Conservation (phyloP, 1,140 invertebrate genomes). For the Laodelphax striatellus region DNA sequence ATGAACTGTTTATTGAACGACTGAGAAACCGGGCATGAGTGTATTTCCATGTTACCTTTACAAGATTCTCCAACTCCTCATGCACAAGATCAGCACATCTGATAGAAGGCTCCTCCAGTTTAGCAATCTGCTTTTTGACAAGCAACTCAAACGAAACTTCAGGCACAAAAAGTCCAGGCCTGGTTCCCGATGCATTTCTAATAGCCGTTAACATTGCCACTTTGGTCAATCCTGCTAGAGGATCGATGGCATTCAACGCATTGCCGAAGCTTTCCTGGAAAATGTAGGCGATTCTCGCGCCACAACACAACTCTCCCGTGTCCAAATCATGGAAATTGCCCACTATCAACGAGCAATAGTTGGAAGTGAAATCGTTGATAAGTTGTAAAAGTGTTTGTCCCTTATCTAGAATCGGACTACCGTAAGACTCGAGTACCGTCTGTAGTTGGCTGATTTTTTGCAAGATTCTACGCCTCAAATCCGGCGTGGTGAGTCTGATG, state of each 20-base stretch:
- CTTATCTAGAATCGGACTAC: slow-evolving; percentile 50
- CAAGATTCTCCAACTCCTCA: slow-evolving; percentile 61
- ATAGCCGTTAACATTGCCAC: slow-evolving; percentile 58
- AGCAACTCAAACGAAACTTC: slow-evolving; percentile 60
- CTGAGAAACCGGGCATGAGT: too few species aligned
- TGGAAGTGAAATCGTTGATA: slow-evolving; percentile 58
- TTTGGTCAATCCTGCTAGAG: slow-evolving; percentile 44
- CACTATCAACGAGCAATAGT: slow-evolving; percentile 56
- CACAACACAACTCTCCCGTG: slow-evolving; percentile 57
- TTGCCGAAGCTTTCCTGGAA: slow-evolving; percentile 58
- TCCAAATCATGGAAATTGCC: slow-evolving; percentile 55
- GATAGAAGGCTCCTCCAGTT: slow-evolving; percentile 54
- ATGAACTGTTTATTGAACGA: too few species aligned
- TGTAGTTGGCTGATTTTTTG: slow-evolving; percentile 52
- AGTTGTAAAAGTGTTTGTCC: slow-evolving; percentile 53
- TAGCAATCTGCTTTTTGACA: slow-evolving; percentile 58
- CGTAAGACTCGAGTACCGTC: slow-evolving; percentile 46
- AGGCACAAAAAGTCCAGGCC: slow-evolving; percentile 59
- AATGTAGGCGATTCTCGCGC: slow-evolving; percentile 61
- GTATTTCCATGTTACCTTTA: slow-evolving; percentile 31
- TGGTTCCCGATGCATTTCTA: slow-evolving; percentile 54
- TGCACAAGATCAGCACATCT: slow-evolving; percentile 59
- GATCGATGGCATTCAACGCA: slow-evolving; percentile 48
- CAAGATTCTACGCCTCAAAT: slow-evolving; percentile 49
- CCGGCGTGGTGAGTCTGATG: slow-evolving; percentile 52